A percentile compares a stretch with the other conserved stretches of the same genome.
Evolutionary conservation across 2,888 invertebrate species (phyloP).

Genomic region (Phortica okadai): DNA sequence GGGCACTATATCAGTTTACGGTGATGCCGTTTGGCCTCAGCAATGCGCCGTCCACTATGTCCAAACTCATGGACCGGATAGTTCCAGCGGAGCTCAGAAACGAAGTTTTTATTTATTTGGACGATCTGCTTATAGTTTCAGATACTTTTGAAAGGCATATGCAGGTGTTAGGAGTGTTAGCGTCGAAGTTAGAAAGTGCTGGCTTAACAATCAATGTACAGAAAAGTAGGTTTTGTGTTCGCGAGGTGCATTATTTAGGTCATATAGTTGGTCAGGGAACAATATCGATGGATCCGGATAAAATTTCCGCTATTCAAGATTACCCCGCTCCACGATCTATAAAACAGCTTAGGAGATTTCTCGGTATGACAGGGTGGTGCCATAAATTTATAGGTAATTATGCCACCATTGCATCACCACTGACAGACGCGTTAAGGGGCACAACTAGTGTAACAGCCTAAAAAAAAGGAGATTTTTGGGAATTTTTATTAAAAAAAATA

Average conservation of each 20-base stretch:
- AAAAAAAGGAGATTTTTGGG: too few species aligned
- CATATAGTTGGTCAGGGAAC: conserved; percentile 41
- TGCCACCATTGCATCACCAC: too few species aligned
- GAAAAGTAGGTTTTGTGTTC: conserved; percentile 19
- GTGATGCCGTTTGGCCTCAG: conserved; percentile 47
- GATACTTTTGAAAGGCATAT: conserved; percentile 36
- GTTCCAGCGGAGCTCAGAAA: conserved; percentile 30
- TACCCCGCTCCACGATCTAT: conserved; percentile 6
- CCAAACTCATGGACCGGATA: too few species aligned
- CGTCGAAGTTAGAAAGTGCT: too few species aligned
- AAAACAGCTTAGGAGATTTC: conserved; percentile 40
- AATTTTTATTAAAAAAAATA: too few species aligned
- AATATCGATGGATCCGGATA: conserved; percentile 43
- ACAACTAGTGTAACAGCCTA: too few species aligned
- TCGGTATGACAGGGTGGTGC: conserved; percentile 47
- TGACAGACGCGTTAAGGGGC: too few species aligned
- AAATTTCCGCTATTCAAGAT: conserved; percentile 37
- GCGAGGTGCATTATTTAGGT: conserved; percentile 40
- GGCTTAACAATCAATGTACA: too few species aligned
- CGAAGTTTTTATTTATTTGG: conserved; percentile 41
- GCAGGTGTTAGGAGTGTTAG: not conserved
- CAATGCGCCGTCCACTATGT: conserved; percentile 13
- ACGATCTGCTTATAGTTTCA: conserved; percentile 36
- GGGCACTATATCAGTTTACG: conserved; percentile 47
- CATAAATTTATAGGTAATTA: conserved; percentile 29